Conservation (phyloP, 2,888 invertebrate genomes). For the Onthophagus sagittarius region DNA sequence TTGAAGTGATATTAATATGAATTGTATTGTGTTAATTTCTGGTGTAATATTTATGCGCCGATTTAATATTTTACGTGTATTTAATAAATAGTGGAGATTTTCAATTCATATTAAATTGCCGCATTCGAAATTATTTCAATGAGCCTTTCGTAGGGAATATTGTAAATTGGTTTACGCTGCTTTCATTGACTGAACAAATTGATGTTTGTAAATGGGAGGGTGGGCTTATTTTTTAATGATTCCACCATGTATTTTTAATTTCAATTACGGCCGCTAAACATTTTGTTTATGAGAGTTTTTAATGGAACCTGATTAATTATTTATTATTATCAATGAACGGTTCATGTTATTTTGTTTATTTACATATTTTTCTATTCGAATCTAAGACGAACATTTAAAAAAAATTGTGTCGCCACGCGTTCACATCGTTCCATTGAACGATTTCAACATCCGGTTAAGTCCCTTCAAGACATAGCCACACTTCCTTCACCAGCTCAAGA, state of each 20-base stretch:
- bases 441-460: background rate
- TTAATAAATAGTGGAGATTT: background rate
- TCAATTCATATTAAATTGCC: background rate
- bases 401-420: background rate
- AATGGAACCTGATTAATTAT: background rate
- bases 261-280: background rate
- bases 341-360: too few species aligned
- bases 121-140: background rate
- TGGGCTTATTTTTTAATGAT: background rate
- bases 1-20: background rate
- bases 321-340: background rate
- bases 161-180: background rate
- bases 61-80: background rate
- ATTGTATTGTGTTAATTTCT: background rate
- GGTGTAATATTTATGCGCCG: background rate
- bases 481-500: constrained; percentile 1
- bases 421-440: background rate
- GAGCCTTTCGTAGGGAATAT: background rate
- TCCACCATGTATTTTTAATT: background rate
- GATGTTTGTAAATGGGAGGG: background rate
- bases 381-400: too few species aligned
- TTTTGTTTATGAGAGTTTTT: background rate
- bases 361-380: too few species aligned
- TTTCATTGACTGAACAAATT: background rate
- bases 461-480: background rate